These are phyloP conservation scores for Drosophila robusta DNA, from an alignment of 2,888 invertebrate species.

Conservation along the genomic window DNA sequence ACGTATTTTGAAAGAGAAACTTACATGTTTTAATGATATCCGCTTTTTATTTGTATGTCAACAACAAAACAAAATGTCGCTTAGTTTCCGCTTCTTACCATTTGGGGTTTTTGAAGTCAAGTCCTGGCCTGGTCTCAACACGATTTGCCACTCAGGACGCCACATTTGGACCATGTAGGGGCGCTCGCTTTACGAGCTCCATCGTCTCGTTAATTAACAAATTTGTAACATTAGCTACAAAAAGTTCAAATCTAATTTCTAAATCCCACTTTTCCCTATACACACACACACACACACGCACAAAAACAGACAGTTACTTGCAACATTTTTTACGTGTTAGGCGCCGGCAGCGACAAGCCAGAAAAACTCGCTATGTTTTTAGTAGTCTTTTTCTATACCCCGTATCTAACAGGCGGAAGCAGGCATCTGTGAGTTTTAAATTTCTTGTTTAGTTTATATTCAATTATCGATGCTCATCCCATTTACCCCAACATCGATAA, in stretches of 20 bases:
- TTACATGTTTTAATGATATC: too few species aligned
- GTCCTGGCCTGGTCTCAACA: slow-evolving; percentile 29
- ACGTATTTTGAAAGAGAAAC: background rate
- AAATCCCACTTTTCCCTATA: background rate
- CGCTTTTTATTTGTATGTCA: background rate
- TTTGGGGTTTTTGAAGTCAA: background rate
- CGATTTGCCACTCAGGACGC: slow-evolving; percentile 47
- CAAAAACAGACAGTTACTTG: background rate
- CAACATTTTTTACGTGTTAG: slow-evolving; percentile 18
- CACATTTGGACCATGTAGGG: slow-evolving; percentile 41
- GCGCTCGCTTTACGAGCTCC: slow-evolving; percentile 17
- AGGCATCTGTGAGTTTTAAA: too few species aligned
- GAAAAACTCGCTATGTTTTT: background rate
- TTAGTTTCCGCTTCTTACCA: background rate
- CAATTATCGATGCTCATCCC: too few species aligned
- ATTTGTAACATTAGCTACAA: slow-evolving; percentile 47
- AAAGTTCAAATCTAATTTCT: slow-evolving; percentile 34
- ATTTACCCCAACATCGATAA: too few species aligned
- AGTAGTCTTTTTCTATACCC: too few species aligned
- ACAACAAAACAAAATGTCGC: background rate
- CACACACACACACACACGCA: background rate
- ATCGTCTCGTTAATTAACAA: slow-evolving; percentile 51
- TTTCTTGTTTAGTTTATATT: too few species aligned
- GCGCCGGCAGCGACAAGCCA: slow-evolving; percentile 24
- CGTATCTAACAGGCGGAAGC: too few species aligned